Evolutionary conservation across 2,797 vertebrate species (phyloP), one percentile per base, ranked within the genome.

Genomic region (Dallia pectoralis): DNA sequence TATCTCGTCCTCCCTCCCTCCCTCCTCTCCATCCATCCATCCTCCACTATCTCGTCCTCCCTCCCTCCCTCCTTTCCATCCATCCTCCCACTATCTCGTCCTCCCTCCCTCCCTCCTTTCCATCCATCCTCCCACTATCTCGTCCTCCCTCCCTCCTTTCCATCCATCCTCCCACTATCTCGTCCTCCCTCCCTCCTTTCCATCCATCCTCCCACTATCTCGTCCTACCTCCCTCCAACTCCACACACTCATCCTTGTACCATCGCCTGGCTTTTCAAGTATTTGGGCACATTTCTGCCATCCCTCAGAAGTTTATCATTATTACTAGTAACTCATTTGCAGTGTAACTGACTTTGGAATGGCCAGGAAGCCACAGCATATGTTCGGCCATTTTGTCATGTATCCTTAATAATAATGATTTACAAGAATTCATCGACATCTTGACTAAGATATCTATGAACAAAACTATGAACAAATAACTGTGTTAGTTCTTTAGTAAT

Each of bases 71-170:
- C n/a, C n/a, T n/a, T n/a, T n/a, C n/a, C n/a, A n/a, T n/a, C n/a
- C n/a, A n/a, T n/a, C n/a, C n/a, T n/a, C n/a, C n/a, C n/a, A n/a
- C n/a, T n/a, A n/a, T n/a, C 86, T 87, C 83, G 88, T 85, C 84
- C 83, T 84, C 78, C 84, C 51, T 63, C 56, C 87, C 84, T 76
- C 81, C 83, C 77, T 88, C 85, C 86, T 81, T 84, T 71, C 75
- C 66, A 22, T 74, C 67, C 78, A 71, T 81, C 81, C 77, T 80
- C 77, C 80, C 76, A 77, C 74, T 70, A 67, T 72, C n/a, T 76
- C 12, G 65, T 89, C 87, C 91, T 91, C 89, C 91, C 91, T 76
- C 89, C 91, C 91, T 89, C 91, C 91, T 77, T 88, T 91, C 92
- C 91, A n/a, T n/a, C n/a, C n/a, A n/a, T n/a, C n/a, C 92, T 89